phyloP scores from a whole-genome alignment of 2,113 vertebrate genomes.

The Callithrix jacchus region DNA sequence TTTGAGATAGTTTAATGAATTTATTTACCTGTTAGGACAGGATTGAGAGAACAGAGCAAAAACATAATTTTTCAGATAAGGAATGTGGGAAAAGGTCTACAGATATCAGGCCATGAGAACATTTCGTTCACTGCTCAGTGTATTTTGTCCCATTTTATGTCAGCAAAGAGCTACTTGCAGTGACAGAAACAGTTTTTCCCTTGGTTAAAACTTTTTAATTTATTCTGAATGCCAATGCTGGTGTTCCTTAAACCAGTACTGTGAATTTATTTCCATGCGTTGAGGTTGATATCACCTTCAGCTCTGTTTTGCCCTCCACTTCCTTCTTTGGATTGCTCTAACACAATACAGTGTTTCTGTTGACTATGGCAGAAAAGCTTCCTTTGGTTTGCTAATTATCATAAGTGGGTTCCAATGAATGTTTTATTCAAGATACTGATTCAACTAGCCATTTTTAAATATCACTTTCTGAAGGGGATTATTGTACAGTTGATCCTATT shows the following conservation, averaged over 20 bases:
- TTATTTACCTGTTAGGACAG: background rate
- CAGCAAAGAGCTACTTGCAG: background rate
- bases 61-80: background rate
- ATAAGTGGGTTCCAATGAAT: background rate
- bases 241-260: background rate
- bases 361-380: background rate
- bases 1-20: constrained; percentile 5
- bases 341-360: background rate
- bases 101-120: background rate
- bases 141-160: background rate
- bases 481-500: background rate
- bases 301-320: background rate
- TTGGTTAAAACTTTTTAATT: background rate
- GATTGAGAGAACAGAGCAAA: background rate
- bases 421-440: background rate
- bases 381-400: background rate
- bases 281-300: background rate
- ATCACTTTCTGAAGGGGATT: background rate
- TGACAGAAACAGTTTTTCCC: background rate
- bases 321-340: background rate
- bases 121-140: background rate
- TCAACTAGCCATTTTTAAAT: background rate
- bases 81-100: background rate
- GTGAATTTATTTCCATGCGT: background rate
- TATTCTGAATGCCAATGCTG: background rate